Evolutionary conservation across 2,113 vertebrate species (phyloP).

Genomic region (Semnornis frantzii): DNA sequence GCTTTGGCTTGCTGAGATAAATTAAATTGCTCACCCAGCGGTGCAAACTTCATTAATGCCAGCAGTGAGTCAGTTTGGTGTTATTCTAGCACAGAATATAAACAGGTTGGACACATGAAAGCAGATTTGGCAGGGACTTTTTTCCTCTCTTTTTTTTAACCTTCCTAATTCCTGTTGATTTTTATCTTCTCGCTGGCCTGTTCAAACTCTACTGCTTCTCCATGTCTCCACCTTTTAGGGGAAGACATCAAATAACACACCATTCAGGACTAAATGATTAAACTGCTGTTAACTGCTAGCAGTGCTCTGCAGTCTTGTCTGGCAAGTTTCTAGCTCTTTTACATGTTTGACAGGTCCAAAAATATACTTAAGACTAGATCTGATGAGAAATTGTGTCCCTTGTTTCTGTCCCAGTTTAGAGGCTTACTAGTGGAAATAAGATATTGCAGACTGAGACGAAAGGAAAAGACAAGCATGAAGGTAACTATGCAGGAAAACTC

Average conservation of each 20-base stretch:
- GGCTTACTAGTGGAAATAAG: not conserved
- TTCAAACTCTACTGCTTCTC: not conserved
- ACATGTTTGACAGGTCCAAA: not conserved
- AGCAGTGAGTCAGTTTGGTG: not conserved
- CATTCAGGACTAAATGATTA: not conserved
- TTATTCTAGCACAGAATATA: slow-evolving; percentile 3
- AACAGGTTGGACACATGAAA: slow-evolving; percentile 53
- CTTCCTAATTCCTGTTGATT: slow-evolving; percentile 35
- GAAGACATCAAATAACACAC: not conserved
- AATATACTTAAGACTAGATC: not conserved
- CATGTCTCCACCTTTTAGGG: not conserved
- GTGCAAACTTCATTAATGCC: slow-evolving; percentile 61
- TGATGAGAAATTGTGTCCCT: not conserved
- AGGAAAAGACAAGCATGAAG: not conserved
- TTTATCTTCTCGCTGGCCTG: not conserved
- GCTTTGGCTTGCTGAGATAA: slow-evolving; percentile 53
- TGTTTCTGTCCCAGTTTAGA: not conserved
- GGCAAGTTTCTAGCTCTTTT: not conserved
- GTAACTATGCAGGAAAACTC: not conserved
- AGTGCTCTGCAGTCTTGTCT: not conserved
- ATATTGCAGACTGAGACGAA: not conserved
- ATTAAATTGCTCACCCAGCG: slow-evolving; percentile 55
- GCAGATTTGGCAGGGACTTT: not conserved
- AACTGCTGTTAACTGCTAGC: not conserved
- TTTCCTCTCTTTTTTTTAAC: not conserved